These are phyloP conservation scores for Cactoblastis cactorum DNA, from an alignment of 2,888 invertebrate species.

Conservation along the genomic window DNA sequence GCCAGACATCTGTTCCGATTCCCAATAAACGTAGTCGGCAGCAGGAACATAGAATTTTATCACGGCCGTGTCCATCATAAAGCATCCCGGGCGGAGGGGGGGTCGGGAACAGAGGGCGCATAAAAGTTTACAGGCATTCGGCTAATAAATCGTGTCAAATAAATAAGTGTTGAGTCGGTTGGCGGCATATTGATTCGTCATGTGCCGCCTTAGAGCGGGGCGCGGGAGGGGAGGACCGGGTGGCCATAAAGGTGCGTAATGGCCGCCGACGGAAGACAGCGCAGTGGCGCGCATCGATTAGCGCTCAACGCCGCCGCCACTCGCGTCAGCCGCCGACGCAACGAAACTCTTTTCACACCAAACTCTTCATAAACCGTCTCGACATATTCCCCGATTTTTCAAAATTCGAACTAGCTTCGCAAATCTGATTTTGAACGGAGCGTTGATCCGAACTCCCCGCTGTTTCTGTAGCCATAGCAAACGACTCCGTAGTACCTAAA, in stretches of 20 bases:
- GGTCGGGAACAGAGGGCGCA: slow-evolving; percentile 56
- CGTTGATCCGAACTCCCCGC: slow-evolving; percentile 12
- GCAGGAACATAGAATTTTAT: slow-evolving; percentile 71
- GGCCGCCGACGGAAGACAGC: slow-evolving; percentile 84
- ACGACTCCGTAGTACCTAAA: background rate
- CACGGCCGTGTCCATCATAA: slow-evolving; percentile 71
- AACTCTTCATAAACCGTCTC: slow-evolving; percentile 24
- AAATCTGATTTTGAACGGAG: slow-evolving; percentile 3
- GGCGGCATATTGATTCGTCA: slow-evolving; percentile 80
- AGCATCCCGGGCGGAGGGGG: slow-evolving; percentile 50
- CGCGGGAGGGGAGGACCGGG: slow-evolving; percentile 53
- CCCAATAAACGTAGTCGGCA: slow-evolving; percentile 63
- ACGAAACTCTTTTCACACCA: slow-evolving; percentile 36
- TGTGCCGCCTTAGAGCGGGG: slow-evolving; percentile 72
- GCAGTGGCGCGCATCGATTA: slow-evolving; percentile 86
- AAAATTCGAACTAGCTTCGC: slow-evolving; percentile 19
- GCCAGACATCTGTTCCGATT: slow-evolving; percentile 55
- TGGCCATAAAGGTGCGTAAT: slow-evolving; percentile 88
- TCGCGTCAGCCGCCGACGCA: slow-evolving; percentile 72
- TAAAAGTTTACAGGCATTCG: slow-evolving; percentile 77
- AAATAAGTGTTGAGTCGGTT: slow-evolving; percentile 79
- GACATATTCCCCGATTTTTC: slow-evolving; percentile 9
- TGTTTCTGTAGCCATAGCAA: slow-evolving; percentile 12
- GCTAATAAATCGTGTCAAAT: slow-evolving; percentile 79
- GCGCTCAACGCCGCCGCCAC: slow-evolving; percentile 69